These are phyloP conservation scores for Porites evermanni DNA, from an alignment of 92 coral and sea anemone species.

Conservation along the genomic window DNA sequence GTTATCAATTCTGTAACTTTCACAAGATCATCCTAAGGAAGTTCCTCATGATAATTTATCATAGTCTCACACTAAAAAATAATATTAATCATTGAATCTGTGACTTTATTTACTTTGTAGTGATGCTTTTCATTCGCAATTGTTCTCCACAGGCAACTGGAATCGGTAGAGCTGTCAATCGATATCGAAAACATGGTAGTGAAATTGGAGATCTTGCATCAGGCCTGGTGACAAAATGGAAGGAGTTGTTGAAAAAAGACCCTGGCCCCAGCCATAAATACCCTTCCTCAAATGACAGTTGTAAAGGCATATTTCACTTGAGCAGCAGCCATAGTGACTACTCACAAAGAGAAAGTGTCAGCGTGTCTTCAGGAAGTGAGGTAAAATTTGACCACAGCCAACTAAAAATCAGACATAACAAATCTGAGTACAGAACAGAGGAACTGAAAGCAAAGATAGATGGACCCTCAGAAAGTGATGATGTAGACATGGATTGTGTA, in stretches of 20 bases:
- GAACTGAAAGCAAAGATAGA: slow-evolving; percentile 5
- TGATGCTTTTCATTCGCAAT: too few relatives aligned
- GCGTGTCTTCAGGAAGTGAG: neutral
- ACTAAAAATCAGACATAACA: too few relatives aligned
- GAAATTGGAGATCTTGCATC: slow-evolving; percentile 74
- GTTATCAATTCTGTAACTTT: too few relatives aligned
- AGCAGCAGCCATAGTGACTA: slow-evolving; percentile 4
- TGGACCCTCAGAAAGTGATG: neutral
- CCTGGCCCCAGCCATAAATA: neutral
- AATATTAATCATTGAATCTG: too few relatives aligned
- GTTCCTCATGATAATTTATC: too few relatives aligned
- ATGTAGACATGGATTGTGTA: neutral
- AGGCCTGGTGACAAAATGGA: slow-evolving; percentile 85
- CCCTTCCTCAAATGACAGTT: neutral
- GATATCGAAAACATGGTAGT: slow-evolving; percentile 69
- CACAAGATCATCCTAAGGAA: too few relatives aligned
- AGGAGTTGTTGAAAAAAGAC: slow-evolving; percentile 35
- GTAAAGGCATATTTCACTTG: slow-evolving; percentile 10
- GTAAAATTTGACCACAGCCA: neutral
- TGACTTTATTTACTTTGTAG: too few relatives aligned
- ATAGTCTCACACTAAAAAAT: too few relatives aligned
- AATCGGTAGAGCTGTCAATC: slow-evolving; percentile 91
- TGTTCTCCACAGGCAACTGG: slow-evolving; percentile 80
- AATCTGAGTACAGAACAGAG: neutral
- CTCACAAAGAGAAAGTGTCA: neutral